These are phyloP conservation scores for Allobates femoralis DNA, from an alignment of 2,797 vertebrate genomes.

Conservation along the genomic window DNA sequence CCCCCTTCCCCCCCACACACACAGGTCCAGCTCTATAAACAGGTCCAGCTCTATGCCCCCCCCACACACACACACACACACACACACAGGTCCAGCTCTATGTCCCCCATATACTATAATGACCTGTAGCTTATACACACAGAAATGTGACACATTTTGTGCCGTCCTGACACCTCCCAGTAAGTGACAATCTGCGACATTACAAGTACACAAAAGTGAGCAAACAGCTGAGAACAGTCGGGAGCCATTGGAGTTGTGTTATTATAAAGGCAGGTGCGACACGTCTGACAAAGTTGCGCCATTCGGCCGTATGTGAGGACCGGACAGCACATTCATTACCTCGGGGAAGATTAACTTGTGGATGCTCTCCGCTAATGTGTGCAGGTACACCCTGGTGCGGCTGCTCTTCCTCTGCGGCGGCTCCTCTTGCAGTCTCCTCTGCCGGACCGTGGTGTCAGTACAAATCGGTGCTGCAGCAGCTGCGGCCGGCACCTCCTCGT, in stretches of 20 bases:
- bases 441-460: slow-evolving; percentile 74
- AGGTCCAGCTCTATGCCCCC: too few relatives aligned
- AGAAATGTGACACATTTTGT: background rate
- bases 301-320: background rate
- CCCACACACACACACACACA: too few relatives aligned
- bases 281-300: background rate
- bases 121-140: background rate
- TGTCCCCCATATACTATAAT: too few relatives aligned
- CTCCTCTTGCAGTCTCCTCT: slow-evolving; percentile 64
- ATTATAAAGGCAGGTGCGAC: background rate
- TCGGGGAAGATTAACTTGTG: slow-evolving; percentile 93
- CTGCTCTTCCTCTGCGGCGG: slow-evolving; percentile 84
- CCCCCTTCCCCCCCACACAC: too few relatives aligned
- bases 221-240: background rate
- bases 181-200: background rate
- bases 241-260: background rate
- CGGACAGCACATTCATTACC: slow-evolving; percentile 75
- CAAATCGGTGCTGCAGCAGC: slow-evolving; percentile 77
- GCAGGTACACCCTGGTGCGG: slow-evolving; percentile 91
- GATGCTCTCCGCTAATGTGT: slow-evolving; percentile 93
- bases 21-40: too few relatives aligned
- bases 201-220: background rate
- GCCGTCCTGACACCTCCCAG: background rate
- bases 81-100: too few relatives aligned
- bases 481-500: slow-evolving; percentile 74